These are phyloP conservation scores for Oncorhynchus kisutch DNA, from an alignment of 2,113 vertebrate species.

Conservation along the genomic window DNA sequence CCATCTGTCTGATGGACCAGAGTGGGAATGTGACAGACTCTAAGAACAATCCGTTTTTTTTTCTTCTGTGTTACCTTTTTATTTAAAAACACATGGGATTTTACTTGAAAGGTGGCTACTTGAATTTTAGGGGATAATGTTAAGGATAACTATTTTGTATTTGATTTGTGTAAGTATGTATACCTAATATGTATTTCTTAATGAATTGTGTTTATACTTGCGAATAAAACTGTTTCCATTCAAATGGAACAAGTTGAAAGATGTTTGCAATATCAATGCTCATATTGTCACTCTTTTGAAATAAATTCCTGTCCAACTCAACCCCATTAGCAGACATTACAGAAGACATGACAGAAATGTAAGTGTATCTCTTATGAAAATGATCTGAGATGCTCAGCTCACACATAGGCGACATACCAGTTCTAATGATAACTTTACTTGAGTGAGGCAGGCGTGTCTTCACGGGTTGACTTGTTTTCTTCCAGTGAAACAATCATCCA, in stretches of 20 bases:
- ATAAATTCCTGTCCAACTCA: too few relatives aligned
- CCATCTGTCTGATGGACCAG: conserved; percentile 54
- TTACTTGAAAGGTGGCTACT: neutral
- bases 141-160: neutral
- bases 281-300: too few relatives aligned
- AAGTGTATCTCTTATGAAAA: too few relatives aligned
- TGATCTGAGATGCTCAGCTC: too few relatives aligned
- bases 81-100: neutral
- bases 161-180: neutral
- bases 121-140: neutral
- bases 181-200: neutral
- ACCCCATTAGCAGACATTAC: too few relatives aligned
- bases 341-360: too few relatives aligned
- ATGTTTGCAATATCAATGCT: too few relatives aligned
- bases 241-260: neutral
- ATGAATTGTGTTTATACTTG: neutral
- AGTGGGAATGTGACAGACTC: conserved; percentile 78
- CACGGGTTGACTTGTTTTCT: too few relatives aligned
- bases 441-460: too few relatives aligned
- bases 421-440: too few relatives aligned
- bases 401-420: too few relatives aligned
- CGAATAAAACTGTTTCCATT: neutral
- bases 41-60: conserved; percentile 31
- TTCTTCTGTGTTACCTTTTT: neutral
- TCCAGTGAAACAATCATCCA: too few relatives aligned